These are phyloP conservation scores for Sphaeridia pumilis DNA, from an alignment of 2,888 invertebrate genomes.

Conservation along the genomic window DNA sequence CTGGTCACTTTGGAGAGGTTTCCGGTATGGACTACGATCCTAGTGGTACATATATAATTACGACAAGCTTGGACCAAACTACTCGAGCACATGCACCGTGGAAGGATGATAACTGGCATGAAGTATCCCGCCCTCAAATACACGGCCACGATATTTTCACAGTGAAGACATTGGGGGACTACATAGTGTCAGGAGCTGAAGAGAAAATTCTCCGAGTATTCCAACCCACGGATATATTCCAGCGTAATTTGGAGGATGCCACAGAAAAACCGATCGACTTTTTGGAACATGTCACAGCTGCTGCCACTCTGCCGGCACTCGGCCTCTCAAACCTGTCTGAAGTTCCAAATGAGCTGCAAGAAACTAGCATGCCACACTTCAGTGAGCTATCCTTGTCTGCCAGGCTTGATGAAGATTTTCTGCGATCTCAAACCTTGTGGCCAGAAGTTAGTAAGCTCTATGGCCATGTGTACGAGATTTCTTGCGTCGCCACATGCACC, in stretches of 20 bases:
- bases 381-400: conserved; percentile 38
- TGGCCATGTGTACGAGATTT: conserved; percentile 94
- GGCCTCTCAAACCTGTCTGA: conserved; percentile 94
- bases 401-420: conserved; percentile 37
- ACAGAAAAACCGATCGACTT: conserved; percentile 43
- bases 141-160: conserved; percentile 81
- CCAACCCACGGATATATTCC: conserved; percentile 69
- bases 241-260: conserved; percentile 59
- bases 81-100: conserved; percentile 81
- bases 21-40: conserved; percentile 79
- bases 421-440: conserved; percentile 65
- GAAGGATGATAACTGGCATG: conserved; percentile 60
- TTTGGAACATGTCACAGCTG: conserved; percentile 37
- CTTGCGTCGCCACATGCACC: conserved; percentile 58
- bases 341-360: conserved; percentile 45
- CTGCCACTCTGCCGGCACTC: conserved; percentile 79
- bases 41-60: conserved; percentile 60
- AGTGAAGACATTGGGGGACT: conserved; percentile 21
- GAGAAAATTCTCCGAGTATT: conserved; percentile 89
- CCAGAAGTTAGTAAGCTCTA: conserved; percentile 91
- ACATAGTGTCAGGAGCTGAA: conserved; percentile 66
- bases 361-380: conserved; percentile 31
- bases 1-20: conserved; percentile 74
- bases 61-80: conserved; percentile 76
- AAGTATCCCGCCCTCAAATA: conserved; percentile 87